Base-by-base conservation (phyloP, 2,113 vertebrate species). In the Rallus limicola region DNA sequence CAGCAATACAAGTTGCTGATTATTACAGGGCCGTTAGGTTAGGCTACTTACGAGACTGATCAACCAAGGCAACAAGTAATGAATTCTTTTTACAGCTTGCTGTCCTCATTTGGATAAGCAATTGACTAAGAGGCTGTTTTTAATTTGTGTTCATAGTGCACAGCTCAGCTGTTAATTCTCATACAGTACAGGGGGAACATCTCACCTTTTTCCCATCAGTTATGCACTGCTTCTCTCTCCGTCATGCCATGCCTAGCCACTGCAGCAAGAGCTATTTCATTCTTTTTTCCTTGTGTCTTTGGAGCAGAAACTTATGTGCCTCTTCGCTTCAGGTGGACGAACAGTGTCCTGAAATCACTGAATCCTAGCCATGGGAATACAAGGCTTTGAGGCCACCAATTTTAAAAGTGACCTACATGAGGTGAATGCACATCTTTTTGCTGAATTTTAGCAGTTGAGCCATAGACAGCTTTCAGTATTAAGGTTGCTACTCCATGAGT, bases 21-120 rank as follows among this genome's bases (percentile, higher is more conserved):
- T 84, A 70, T 94, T 92, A 68, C 79, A 38, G 3, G 21, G 52
- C 60, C 91, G 14, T 70, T 84, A 63, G 64, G 11, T 86, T 55
- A 94, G 83, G 80, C 60, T 84, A n/a, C 92, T 78, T 67, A 67
- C 0, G 13, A 82, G 74, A 23, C 60, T 63, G 68, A 67, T 82
- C 81, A 91, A 33, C 77, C 77, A 84, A 86, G 52, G 60, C 81
- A 92, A 81, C n/a, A 77, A 59, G 71, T 42, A 86, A 86, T 92
- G 79, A 92, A 93, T 92, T 90, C 86, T 88, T 71, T 86, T 86
- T 86, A 74, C n/a, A 88, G 71, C 56, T 83, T 92, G 40, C 64
- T 83, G 36, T 95, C 82, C 64, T 90, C 91, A 77, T 93, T 96
- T 83, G 82, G 82, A 86, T 93, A 88, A 85, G 68, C 76, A 70